phyloP scores from a whole-genome alignment of 2,797 vertebrate genomes.

The Cyprinodon diabolis region DNA sequence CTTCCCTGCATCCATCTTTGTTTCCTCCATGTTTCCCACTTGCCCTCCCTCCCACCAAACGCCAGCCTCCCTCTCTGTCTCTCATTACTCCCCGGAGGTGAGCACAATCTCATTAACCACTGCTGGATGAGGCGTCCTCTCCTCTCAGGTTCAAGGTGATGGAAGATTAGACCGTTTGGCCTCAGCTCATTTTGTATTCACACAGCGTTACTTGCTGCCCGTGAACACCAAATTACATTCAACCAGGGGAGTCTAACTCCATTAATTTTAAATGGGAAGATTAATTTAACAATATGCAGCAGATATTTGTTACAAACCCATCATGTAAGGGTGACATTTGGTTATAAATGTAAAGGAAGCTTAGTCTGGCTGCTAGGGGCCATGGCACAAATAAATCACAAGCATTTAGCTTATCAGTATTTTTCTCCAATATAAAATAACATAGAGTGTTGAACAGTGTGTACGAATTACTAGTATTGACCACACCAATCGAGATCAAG shows the following conservation, averaged over 20 bases:
- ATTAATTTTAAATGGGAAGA: slow-evolving; percentile 99
- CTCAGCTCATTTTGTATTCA: slow-evolving; percentile 94
- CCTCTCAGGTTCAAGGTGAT: slow-evolving; percentile 99
- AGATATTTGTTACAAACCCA: slow-evolving; percentile 99
- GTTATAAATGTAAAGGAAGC: slow-evolving; percentile 94
- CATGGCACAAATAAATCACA: slow-evolving; percentile 91
- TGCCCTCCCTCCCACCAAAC: slow-evolving; percentile 33
- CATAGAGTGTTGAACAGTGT: slow-evolving; percentile 34
- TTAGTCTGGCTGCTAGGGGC: slow-evolving; percentile 82
- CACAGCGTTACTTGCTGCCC: slow-evolving; percentile 87
- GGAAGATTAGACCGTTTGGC: slow-evolving; percentile 98
- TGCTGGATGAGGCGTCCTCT: slow-evolving; percentile 95
- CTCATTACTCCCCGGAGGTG: slow-evolving; percentile 86
- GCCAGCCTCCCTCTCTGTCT: slow-evolving; percentile 50
- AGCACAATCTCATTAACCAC: slow-evolving; percentile 98
- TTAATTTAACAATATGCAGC: slow-evolving; percentile 99
- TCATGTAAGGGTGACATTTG: slow-evolving; percentile 98
- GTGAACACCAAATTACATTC: slow-evolving; percentile 99
- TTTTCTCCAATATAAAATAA: slow-evolving; percentile 77
- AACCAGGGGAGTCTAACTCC: slow-evolving; percentile 99
- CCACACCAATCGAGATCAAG: too few relatives aligned
- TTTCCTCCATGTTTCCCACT: slow-evolving; percentile 56
- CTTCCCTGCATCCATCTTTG: slow-evolving; percentile 66
- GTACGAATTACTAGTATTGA: neutral
- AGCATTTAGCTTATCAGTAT: slow-evolving; percentile 91